Evolutionary conservation across 2,888 invertebrate genomes (phyloP).

Genomic region (Zaprionus bogoriensis): DNA sequence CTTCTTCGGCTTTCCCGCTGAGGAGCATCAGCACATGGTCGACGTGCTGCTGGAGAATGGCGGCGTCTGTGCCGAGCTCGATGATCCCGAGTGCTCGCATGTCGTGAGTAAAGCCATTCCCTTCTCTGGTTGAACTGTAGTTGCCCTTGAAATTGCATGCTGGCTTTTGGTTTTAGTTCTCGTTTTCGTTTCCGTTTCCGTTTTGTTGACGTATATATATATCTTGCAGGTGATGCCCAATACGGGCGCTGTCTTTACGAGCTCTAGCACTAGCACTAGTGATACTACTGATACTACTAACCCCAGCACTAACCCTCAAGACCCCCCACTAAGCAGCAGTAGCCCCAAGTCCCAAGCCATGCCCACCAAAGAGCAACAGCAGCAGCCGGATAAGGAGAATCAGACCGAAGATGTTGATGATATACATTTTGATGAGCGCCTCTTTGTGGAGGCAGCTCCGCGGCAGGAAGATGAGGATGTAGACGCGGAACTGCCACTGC

Average conservation of each 20-base stretch:
- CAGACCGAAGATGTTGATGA: conserved; percentile 46
- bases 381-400: conserved; percentile 41
- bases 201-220: conserved; percentile 51
- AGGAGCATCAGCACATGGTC: conserved; percentile 95
- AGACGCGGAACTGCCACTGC: conserved; percentile 40
- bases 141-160: conserved; percentile 45
- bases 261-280: conserved; percentile 65
- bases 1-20: conserved; percentile 94
- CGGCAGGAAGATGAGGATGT: conserved; percentile 23
- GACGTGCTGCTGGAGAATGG: conserved; percentile 94
- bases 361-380: conserved; percentile 1
- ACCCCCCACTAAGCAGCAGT: conserved; percentile 28
- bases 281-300: conserved; percentile 58
- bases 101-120: conserved; percentile 88
- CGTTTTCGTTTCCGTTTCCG: conserved; percentile 7
- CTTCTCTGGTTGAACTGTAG: conserved; percentile 6
- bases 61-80: conserved; percentile 89
- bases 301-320: conserved; percentile 43
- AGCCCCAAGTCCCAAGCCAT: conserved; percentile 18
- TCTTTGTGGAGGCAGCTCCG: conserved; percentile 65
- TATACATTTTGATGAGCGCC: conserved; percentile 74
- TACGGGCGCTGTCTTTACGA: conserved; percentile 82
- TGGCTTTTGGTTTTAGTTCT: conserved; percentile 27
- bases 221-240: conserved; percentile 83
- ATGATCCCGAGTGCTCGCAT: conserved; percentile 94